Evolutionary conservation across 2,113 vertebrate genomes (phyloP), one percentile per base, ranked within the genome.

Genomic region (Myotis davidii): DNA sequence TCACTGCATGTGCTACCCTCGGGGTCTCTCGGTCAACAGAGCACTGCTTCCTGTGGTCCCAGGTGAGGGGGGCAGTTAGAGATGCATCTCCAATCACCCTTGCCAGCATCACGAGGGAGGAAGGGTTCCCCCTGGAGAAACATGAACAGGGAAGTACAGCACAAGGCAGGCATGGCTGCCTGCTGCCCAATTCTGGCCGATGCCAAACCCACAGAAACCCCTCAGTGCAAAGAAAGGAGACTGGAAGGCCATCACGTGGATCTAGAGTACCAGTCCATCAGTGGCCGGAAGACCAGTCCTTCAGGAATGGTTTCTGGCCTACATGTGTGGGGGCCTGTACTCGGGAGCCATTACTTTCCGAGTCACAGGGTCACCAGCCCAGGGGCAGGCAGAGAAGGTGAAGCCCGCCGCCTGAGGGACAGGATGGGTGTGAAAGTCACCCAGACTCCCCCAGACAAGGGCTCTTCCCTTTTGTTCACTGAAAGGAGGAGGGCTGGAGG

Each of bases 171-270:
- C 21, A 5, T 32, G 86, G 85, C 92, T 77, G 65, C 77, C 12
- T 34, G 37, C 11, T 37, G 56, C 59, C 32, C 5, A 2, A 6
- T 45, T 13, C 85, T 56, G 48, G 0, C 17, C 73, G 10, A 2
- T 37, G 48, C 23, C 1, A 1, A 37, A 48, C 42, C 25, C 88
- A 25, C 20, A 90, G 54, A 85, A 84, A 91, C 39, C 87, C 88
- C 67, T 64, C 59, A 94, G 96, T 48, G 82, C 67, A 92, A 91
- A 96, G 37, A 89, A 64, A 83, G 79, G 25, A 42, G 64, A 78
- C 73, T 0, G 9, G 61, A 81, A 84, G 74, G 85, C 54, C 64
- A 70, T 29, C 6, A 1, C 11, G 59, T 17, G 54, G 21, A 25
- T 42, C 73, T 70, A 56, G 77, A 45, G 61, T 6, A 2, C 34